Base-by-base conservation (phyloP, 2,113 vertebrate genomes). In the Nothocercus nigrocapillus region DNA sequence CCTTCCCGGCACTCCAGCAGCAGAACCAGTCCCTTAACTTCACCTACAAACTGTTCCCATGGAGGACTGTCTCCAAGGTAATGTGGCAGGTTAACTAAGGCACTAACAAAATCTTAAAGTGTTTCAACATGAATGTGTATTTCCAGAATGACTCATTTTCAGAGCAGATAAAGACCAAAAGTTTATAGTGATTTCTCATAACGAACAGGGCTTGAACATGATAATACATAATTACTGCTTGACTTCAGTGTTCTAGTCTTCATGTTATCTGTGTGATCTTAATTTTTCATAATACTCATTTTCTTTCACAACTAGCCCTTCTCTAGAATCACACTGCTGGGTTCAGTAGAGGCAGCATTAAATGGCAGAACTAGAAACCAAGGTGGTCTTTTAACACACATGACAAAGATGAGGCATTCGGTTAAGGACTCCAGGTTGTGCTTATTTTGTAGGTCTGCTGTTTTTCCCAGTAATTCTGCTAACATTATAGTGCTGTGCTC, bases 41-140 rank as follows among this genome's bases (percentile, higher is more conserved):
- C 99, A 53, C 99, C 99, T 10, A 99, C 99, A 80, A 99, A 99
- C 97, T 99, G 99, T 90, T 99, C 99, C 94, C 99, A 99, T 18
- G 98, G 99, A n/a, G 99, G 99, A 64, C 97, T 99, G n/a, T 99
- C 99, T 85, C 99, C 99, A 86, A 99, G 99, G 99, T 99, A 99
- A 97, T 69, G 91, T 63, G 56, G 72, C 74, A 77, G 78, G 28
- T 74, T 96, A 82, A 95, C 95, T 96, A 94, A 96, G 95, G 32
- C 64, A 77, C 78, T 96, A 85, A 80, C 64, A 97, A 93, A 82
- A 82, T 62, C 34, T 44, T 84, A 9, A 82, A 90, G 67, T 66
- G 58, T 93, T 97, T 93, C 93, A 78, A 66, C 87, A 90, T 4
- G 3, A 75, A 58, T 22, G 25, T 91, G 54, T 5, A 1, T 94